Evolutionary conservation across 1,140 invertebrate species (phyloP), one percentile per base, ranked within the genome.

Genomic region (Saccostrea echinata): DNA sequence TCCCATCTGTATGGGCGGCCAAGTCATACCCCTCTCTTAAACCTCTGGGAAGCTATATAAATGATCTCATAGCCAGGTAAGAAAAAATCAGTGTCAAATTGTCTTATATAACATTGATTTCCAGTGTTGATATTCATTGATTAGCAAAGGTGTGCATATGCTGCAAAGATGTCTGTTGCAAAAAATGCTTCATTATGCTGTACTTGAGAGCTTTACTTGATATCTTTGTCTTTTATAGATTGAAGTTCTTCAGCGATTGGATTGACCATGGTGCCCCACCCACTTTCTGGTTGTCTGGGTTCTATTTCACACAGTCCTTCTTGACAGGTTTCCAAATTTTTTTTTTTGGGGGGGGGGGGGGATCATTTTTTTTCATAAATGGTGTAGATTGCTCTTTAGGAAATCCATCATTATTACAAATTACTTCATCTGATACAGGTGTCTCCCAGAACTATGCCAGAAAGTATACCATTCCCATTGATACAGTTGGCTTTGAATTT

Each of bases 1-100:
- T 95, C n/a, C 95, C 98, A 0, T 95, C 95, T 21, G 95, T 97
- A 91, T 99, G 98, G 98, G 96, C 96, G 0, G 90, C 93, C 2
- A 95, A 95, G 89, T 95, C 94, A 11, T 95, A 95, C 86, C 95
- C 95, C 13, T 95, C 94, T 18, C 91, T 95, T 16, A 95, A 95
- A 92, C 95, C 95, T 16, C 90, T 95, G 13, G 94, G 95, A 3
- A 94, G 93, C 84, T 95, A 95, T 90, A 92, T 95, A 27, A 92
- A 92, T 43, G 95, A 95, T 87, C 90, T 95, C 30, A 82, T 96
- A 51, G 88, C 90, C n/a, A 95, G 95, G 95, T 95, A 89, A 83
- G 43, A 43, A 43, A 43, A 43, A 43, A 43, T 43, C 43, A 43
- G 43, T 43, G 9, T 9, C 43, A 43, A 8, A 4, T 43, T 43